phyloP scores from a whole-genome alignment of 2,888 invertebrate genomes.

The Minunthozetes semirufus region DNA sequence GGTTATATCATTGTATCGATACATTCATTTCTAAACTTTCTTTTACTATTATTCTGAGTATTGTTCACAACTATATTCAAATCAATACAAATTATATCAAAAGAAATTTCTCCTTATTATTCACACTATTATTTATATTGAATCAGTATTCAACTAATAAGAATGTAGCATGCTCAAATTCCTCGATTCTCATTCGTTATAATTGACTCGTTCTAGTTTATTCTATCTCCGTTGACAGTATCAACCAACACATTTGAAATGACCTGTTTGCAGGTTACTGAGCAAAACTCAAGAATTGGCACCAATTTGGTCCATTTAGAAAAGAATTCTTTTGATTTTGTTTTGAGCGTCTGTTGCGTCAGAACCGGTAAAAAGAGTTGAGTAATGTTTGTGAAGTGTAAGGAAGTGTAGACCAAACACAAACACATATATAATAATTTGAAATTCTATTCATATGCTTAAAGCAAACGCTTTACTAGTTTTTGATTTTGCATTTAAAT shows the following conservation, averaged over 20 bases:
- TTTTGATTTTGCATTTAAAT: neutral
- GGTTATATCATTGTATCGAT: neutral
- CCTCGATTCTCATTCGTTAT: no score
- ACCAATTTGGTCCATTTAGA: neutral
- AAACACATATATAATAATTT: neutral
- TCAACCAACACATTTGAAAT: no score
- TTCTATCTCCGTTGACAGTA: no score
- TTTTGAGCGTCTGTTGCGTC: neutral
- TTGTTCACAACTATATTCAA: constrained; percentile 27
- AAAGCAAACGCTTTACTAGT: neutral
- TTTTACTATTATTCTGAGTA: neutral
- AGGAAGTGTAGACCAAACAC: constrained; percentile 14
- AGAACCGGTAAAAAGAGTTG: constrained; percentile 15
- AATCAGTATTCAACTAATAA: no score
- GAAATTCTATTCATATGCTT: neutral
- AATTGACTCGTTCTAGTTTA: no score
- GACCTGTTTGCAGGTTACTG: no score
- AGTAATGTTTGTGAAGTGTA: neutral
- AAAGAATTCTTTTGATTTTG: no score
- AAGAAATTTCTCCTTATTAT: neutral
- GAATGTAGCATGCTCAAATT: no score
- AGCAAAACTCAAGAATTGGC: neutral
- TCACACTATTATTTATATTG: no score
- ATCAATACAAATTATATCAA: no score
- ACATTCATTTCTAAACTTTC: neutral